Conservation (phyloP, 2,888 invertebrate species). For the Petrophora chlorosata region DNA sequence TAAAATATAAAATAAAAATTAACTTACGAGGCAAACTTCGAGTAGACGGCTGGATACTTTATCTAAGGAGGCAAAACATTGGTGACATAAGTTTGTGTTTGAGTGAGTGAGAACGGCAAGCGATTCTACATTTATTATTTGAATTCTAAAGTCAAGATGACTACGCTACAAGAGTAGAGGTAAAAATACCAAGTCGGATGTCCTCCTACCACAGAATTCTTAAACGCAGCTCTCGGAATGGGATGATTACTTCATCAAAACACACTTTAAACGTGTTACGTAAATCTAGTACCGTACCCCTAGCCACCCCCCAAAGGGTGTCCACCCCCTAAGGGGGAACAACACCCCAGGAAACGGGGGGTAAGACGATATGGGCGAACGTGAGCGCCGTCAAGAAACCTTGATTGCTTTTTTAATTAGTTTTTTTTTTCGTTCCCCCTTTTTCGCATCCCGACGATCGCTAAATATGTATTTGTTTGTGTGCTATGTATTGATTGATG, state of each 20-base stretch:
- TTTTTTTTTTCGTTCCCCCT: constrained; percentile 79
- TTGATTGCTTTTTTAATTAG: constrained; percentile 85
- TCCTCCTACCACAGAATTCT: constrained; percentile 78
- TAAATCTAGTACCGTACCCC: constrained; percentile 80
- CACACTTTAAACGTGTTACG: constrained; percentile 84
- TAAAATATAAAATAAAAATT: no score
- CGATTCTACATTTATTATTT: no score
- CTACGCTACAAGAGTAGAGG: constrained; percentile 66
- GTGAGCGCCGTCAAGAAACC: constrained; percentile 84
- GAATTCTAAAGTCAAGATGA: no score
- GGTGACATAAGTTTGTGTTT: no score
- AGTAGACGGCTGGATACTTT: no score
- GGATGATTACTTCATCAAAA: constrained; percentile 84
- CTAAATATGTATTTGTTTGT: constrained; percentile 76
- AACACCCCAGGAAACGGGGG: constrained; percentile 69
- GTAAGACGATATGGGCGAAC: constrained; percentile 84
- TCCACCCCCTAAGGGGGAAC: constrained; percentile 41
- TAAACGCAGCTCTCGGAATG: constrained; percentile 81
- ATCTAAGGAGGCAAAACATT: no score
- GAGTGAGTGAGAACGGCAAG: no score
- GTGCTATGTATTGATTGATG: constrained; percentile 57
- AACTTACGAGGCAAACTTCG: no score
- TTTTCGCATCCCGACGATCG: constrained; percentile 77
- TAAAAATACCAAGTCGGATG: constrained; percentile 58
- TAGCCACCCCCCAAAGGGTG: constrained; percentile 68